A percentile compares a stretch with the other conserved stretches of the same genome.
phyloP scores from a whole-genome alignment of 2,113 vertebrate genomes.

The Ascaphus truei region DNA sequence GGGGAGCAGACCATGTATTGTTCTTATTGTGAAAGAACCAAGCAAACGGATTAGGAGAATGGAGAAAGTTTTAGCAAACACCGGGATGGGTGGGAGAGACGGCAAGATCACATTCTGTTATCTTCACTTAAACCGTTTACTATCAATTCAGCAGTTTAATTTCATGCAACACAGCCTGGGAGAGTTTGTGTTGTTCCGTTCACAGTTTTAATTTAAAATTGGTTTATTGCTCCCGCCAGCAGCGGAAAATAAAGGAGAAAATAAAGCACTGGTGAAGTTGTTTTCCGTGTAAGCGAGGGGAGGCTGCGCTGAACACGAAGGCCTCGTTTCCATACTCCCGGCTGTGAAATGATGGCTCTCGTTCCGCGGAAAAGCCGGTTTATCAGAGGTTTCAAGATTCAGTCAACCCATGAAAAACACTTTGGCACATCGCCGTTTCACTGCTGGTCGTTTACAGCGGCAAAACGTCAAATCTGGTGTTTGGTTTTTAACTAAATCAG shows the following conservation, averaged over 20 bases:
- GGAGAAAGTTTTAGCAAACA: too few relatives aligned
- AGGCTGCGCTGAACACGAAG: background rate
- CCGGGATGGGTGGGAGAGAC: too few relatives aligned
- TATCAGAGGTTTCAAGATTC: too few relatives aligned
- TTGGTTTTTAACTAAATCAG: too few relatives aligned
- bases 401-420: too few relatives aligned
- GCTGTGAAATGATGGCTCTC: background rate
- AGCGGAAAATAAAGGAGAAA: background rate
- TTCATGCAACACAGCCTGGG: background rate
- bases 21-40: too few relatives aligned
- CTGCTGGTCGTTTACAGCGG: too few relatives aligned
- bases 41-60: too few relatives aligned
- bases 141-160: constrained; percentile 18
- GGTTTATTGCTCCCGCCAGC: background rate
- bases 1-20: too few relatives aligned
- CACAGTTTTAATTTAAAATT: constrained; percentile 5
- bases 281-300: background rate
- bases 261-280: background rate
- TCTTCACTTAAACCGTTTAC: background rate
- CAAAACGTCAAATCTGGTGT: too few relatives aligned
- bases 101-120: background rate
- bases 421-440: too few relatives aligned
- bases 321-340: background rate
- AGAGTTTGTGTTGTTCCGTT: background rate
- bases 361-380: too few relatives aligned